Conservation (phyloP, 2,888 invertebrate species). For the Pristionchus maxplancki region DNA sequence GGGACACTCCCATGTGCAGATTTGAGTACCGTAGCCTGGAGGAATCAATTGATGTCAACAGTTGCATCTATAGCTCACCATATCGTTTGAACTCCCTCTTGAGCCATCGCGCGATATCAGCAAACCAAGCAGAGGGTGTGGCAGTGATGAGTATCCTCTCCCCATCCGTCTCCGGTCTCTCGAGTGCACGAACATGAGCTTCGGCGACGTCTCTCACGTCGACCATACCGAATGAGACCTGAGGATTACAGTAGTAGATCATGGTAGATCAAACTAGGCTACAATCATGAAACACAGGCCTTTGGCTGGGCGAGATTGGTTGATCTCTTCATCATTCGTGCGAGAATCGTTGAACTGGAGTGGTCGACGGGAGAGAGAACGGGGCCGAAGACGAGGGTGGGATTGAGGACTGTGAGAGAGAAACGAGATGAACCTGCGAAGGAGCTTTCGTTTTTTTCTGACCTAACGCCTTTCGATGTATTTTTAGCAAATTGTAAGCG, state of each 20-base stretch:
- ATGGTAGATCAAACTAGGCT: background rate
- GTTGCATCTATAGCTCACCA: conserved; percentile 71
- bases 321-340: conserved; percentile 63
- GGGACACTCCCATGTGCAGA: conserved; percentile 78
- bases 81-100: conserved; percentile 79
- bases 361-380: conserved; percentile 62
- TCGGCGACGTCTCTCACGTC: conserved; percentile 81
- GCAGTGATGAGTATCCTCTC: conserved; percentile 78
- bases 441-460: background rate
- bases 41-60: background rate
- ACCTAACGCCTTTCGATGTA: background rate
- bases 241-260: conserved; percentile 57
- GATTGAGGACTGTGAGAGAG: conserved; percentile 63
- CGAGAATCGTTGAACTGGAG: conserved; percentile 61
- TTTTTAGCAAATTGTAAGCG: background rate
- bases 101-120: conserved; percentile 79
- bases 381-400: conserved; percentile 65
- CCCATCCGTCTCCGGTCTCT: conserved; percentile 78
- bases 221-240: conserved; percentile 78
- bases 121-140: conserved; percentile 78
- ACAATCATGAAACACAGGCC: background rate
- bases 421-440: conserved; percentile 51
- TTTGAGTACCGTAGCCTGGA: conserved; percentile 75
- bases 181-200: conserved; percentile 80
- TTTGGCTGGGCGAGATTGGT: conserved; percentile 65